Percentiles rank a stretch among this genome's conserved stretches.
phyloP scores from a whole-genome alignment of 2,113 vertebrate species.

The Cololabis saira region DNA sequence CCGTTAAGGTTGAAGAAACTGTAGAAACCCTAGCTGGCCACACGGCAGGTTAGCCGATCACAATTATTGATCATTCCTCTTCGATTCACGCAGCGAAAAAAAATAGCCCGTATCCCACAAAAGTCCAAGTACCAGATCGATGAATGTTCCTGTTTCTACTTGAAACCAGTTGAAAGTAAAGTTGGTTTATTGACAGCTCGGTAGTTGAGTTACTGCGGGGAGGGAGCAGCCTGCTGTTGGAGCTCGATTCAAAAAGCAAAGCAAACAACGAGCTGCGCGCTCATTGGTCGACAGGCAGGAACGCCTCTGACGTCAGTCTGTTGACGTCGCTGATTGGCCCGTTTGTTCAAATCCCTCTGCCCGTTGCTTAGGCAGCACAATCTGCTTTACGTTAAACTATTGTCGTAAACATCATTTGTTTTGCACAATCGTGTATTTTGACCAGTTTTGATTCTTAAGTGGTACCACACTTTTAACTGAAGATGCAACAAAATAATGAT shows the following conservation, averaged over 20 bases:
- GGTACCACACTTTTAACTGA: too few relatives aligned
- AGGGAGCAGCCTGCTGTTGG: neutral
- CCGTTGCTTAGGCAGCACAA: neutral
- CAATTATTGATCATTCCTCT: neutral
- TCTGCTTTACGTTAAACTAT: neutral
- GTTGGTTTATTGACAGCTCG: conserved; percentile 47
- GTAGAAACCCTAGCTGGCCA: too few relatives aligned
- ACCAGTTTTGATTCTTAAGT: too few relatives aligned
- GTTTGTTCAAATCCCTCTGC: conserved; percentile 75
- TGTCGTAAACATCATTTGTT: conserved; percentile 15
- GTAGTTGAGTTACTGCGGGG: neutral
- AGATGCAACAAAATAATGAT: too few relatives aligned
- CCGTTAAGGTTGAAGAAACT: too few relatives aligned
- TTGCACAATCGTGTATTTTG: too few relatives aligned
- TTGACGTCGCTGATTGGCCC: conserved; percentile 71
- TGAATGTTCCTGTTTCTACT: conserved; percentile 9
- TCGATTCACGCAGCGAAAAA: conserved; percentile 5
- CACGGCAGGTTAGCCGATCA: neutral
- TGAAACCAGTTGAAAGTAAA: neutral
- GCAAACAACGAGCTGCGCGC: conserved; percentile 40
- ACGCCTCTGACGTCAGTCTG: conserved; percentile 3
- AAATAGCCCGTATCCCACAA: neutral
- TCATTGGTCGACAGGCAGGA: conserved; percentile 69
- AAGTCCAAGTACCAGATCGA: neutral
- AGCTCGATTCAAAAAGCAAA: conserved; percentile 80